phyloP scores from a whole-genome alignment of 2,797 vertebrate species.

The Tachyglossus aculeatus region DNA sequence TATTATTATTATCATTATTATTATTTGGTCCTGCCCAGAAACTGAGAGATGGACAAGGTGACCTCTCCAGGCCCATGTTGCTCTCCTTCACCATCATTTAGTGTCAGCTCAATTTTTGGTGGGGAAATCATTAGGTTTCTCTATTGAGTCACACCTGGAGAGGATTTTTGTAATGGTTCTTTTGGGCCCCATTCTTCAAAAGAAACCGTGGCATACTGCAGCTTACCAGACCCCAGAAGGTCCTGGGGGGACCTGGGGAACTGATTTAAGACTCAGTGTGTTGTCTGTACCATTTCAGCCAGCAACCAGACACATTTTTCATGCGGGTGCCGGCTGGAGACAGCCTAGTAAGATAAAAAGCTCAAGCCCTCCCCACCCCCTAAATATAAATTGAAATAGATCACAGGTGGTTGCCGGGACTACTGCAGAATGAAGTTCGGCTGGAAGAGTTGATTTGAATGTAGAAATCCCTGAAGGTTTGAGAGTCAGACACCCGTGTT shows the following conservation, averaged over 20 bases:
- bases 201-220: fast-evolving
- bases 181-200: background rate
- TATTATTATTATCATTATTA: no score
- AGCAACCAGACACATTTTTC: background rate
- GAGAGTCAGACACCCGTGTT: no score
- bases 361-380: background rate
- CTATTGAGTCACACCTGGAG: background rate
- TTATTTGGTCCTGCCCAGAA: no score
- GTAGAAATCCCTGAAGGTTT: background rate
- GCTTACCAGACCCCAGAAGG: fast-evolving
- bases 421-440: background rate
- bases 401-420: background rate
- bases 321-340: background rate
- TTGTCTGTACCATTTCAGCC: background rate
- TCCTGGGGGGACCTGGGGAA: background rate
- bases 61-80: no score
- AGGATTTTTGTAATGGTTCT: background rate
- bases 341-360: background rate
- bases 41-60: no score
- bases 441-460: background rate
- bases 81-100: no score
- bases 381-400: background rate
- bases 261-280: background rate
- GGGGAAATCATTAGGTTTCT: background rate
- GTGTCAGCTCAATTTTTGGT: fast-evolving